Evolutionary conservation across 1,140 invertebrate species (phyloP), one percentile per base, ranked within the genome.

Genomic region (Leptoteleia sp.): DNA sequence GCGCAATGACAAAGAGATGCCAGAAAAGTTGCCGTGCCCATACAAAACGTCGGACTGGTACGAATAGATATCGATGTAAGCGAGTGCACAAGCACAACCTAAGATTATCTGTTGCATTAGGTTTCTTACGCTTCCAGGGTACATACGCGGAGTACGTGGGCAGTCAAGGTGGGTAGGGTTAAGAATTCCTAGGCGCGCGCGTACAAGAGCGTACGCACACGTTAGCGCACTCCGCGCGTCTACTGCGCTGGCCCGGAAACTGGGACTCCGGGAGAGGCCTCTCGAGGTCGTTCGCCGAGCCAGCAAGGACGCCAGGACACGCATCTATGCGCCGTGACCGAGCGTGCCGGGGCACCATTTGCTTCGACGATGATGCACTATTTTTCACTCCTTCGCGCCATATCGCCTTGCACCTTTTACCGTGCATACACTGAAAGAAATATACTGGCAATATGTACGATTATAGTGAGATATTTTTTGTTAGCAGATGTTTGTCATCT

Each of bases 201-300:
- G 80, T 79, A 76, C 77, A 27, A 8, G 50, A 48, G 81, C 77
- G n/a, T 43, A 38, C 48, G 29, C 11, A 16, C 40, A 38, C 16
- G 64, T 57, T 47, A 2, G 80, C 81, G 81, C 79, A 85, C 76
- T 81, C 83, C 64, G 25, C 64, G 25, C 35, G 83, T 62, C 76
- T 65, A 50, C 72, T 68, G 75, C 61, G 50, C 79, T 68, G 80
- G 83, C 78, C 82, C 83, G 81, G 84, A 83, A 85, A 83, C 81
- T 43, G 79, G 77, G 62, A 72, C 67, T 76, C 35, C 43, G 37
- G 42, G 45, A 79, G 82, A 82, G 76, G 71, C 81, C 80, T 84
- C 68, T 81, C 83, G 85, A 85, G 85, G 85, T 80, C 85, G 84
- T 84, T 86, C 81, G 81, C 79, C 79, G 83, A 82, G 80, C 55